phyloP scores from a whole-genome alignment of 2,888 invertebrate species.

The Slavum lentiscoides region DNA sequence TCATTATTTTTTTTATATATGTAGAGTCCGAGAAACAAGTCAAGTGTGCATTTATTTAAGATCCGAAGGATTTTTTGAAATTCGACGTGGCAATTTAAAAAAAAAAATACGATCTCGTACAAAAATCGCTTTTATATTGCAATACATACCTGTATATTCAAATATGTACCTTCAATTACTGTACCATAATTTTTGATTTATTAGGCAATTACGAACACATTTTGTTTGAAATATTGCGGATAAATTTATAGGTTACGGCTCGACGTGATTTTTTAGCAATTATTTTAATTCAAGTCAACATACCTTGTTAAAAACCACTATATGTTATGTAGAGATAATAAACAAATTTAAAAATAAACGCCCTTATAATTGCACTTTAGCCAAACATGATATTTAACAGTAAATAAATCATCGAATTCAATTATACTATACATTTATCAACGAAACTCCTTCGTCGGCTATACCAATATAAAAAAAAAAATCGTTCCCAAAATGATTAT shows the following conservation, averaged over 20 bases:
- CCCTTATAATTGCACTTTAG: neutral
- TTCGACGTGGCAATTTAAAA: slow-evolving; percentile 13
- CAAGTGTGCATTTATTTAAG: neutral
- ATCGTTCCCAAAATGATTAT: no score
- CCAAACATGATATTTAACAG: neutral
- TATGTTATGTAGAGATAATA: neutral
- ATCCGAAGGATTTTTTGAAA: slow-evolving; percentile 19
- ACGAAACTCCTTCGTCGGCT: no score
- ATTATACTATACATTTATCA: neutral
- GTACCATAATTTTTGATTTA: slow-evolving; percentile 5
- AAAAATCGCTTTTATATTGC: slow-evolving; percentile 5
- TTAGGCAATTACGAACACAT: neutral
- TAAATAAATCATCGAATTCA: slow-evolving; percentile 9
- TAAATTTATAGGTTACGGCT: neutral
- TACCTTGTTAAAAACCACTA: neutral
- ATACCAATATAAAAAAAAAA: no score
- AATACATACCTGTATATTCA: no score
- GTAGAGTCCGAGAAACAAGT: neutral
- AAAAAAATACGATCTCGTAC: neutral
- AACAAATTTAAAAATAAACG: neutral
- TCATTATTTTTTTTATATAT: neutral
- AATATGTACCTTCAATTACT: slow-evolving; percentile 12
- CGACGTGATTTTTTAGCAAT: neutral
- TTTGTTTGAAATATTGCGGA: neutral
- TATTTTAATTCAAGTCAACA: slow-evolving; percentile 1